Conservation (phyloP, 2,797 vertebrate genomes). For the Sebastes alutus region DNA sequence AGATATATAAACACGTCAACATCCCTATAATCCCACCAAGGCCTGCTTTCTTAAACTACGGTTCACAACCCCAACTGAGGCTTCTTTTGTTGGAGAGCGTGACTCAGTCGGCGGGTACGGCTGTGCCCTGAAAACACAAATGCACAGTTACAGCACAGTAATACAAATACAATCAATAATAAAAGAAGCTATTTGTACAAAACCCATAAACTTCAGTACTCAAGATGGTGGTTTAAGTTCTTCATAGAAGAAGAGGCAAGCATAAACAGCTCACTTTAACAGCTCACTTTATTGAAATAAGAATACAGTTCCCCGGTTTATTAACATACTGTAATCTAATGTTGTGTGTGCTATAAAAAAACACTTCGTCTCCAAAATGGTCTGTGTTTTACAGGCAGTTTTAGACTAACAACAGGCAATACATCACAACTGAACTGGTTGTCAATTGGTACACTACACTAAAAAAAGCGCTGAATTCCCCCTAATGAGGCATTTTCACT, state of each 20-base stretch:
- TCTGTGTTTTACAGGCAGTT: neutral
- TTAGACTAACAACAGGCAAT: neutral
- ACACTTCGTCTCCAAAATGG: neutral
- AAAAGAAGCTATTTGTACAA: neutral
- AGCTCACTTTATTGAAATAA: neutral
- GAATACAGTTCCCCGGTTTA: neutral
- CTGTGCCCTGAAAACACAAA: constrained; percentile 11
- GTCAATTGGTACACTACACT: neutral
- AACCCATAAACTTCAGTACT: neutral
- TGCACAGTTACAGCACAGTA: neutral
- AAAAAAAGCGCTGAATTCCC: neutral
- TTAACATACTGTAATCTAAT: neutral
- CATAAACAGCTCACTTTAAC: neutral
- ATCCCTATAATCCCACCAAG: constrained; percentile 41
- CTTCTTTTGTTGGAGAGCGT: constrained; percentile 4
- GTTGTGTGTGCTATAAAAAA: neutral
- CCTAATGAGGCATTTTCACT: neutral
- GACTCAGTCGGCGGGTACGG: neutral
- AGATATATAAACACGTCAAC: constrained; percentile 39
- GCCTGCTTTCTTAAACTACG: constrained; percentile 13
- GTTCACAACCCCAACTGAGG: constrained; percentile 25
- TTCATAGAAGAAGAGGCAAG: neutral
- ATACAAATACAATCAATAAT: neutral
- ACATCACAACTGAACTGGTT: neutral
- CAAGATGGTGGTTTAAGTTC: neutral